Conservation (phyloP, 2,797 vertebrate species). For the Steatocranus sp. region DNA sequence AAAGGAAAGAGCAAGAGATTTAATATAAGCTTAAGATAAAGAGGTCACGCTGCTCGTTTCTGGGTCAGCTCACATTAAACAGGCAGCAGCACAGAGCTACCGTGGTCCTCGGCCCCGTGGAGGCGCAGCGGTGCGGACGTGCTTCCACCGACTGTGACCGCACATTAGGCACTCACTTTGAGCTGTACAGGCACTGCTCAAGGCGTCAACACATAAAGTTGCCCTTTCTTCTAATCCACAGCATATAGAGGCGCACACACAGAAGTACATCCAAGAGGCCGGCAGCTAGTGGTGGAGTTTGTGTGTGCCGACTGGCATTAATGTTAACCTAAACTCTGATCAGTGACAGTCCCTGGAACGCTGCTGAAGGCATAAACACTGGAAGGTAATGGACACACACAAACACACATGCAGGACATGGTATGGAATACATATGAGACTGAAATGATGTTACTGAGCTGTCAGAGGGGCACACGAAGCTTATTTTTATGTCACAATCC, state of each 20-base stretch:
- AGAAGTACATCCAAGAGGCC: slow-evolving; percentile 18
- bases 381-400: slow-evolving; percentile 12
- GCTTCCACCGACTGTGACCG: slow-evolving; percentile 59
- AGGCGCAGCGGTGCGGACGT: slow-evolving; percentile 47
- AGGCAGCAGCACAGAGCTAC: slow-evolving; percentile 32
- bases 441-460: not conserved
- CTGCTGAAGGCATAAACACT: slow-evolving; percentile 44
- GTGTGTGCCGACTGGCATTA: slow-evolving; percentile 17
- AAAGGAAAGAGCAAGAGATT: not conserved
- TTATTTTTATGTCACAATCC: slow-evolving; percentile 2
- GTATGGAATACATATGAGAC: slow-evolving; percentile 19
- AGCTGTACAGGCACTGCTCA: slow-evolving; percentile 50
- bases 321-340: slow-evolving; percentile 45
- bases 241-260: slow-evolving; percentile 31
- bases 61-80: slow-evolving; percentile 64
- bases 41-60: slow-evolving; percentile 64
- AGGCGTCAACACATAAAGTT: slow-evolving; percentile 64
- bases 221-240: slow-evolving; percentile 57
- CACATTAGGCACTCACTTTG: slow-evolving; percentile 54
- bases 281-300: not conserved
- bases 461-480: not conserved
- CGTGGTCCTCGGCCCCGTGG: slow-evolving; percentile 30
- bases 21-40: slow-evolving; percentile 67
- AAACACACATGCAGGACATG: slow-evolving; percentile 1
- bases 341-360: slow-evolving; percentile 28